phyloP scores from a whole-genome alignment of 1,140 invertebrate species.

The Conus ventricosus region DNA sequence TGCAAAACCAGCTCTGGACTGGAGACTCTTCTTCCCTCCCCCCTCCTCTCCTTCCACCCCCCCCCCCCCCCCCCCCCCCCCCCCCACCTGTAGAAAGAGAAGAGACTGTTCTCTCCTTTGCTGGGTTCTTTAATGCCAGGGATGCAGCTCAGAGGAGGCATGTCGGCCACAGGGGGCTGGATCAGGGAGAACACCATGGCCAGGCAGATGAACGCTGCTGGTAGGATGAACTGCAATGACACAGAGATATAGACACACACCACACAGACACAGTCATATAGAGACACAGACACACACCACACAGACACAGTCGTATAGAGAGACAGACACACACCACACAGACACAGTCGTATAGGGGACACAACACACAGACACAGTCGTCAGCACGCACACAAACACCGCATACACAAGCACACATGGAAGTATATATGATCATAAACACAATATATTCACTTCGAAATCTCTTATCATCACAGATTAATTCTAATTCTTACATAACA shows the following conservation, averaged over 20 bases:
- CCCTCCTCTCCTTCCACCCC: too few relatives aligned
- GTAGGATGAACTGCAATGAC: slow-evolving; percentile 68
- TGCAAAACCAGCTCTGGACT: too few relatives aligned
- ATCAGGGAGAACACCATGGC: slow-evolving; percentile 75
- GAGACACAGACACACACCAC: neutral
- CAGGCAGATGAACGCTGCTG: slow-evolving; percentile 77
- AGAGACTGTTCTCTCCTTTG: slow-evolving; percentile 62
- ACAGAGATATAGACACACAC: neutral
- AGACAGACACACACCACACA: too few relatives aligned
- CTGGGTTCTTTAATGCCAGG: slow-evolving; percentile 76
- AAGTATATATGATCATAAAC: neutral
- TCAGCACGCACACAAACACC: neutral
- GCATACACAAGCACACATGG: neutral
- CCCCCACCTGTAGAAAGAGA: slow-evolving; percentile 74
- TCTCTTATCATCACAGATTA: too few relatives aligned
- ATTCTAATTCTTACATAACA: too few relatives aligned
- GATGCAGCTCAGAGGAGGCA: slow-evolving; percentile 76
- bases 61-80: too few relatives aligned
- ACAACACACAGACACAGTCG: too few relatives aligned
- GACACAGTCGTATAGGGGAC: too few relatives aligned
- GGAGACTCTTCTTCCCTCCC: too few relatives aligned
- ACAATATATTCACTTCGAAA: too few relatives aligned
- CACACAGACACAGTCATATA: neutral
- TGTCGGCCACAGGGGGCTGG: slow-evolving; percentile 71
- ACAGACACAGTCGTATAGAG: too few relatives aligned